Conservation (phyloP, 2,113 vertebrate species). For the Megaceryle maxima region DNA sequence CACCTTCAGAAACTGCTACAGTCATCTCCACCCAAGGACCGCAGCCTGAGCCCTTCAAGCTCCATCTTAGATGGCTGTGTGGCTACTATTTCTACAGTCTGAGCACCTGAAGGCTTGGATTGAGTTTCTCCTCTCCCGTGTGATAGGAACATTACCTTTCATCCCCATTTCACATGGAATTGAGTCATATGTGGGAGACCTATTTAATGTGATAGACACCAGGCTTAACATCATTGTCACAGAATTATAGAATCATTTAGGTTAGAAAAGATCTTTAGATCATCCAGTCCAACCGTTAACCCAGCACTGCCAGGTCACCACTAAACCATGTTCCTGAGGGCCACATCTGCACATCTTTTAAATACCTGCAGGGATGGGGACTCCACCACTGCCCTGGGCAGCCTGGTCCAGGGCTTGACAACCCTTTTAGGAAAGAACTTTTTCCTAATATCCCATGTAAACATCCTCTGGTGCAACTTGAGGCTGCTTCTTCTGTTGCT, state of each 20-base stretch:
- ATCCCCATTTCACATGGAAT: not conserved
- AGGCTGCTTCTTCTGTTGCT: not conserved
- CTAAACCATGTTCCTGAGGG: not conserved
- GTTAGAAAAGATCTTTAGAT: not conserved
- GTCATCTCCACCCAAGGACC: not conserved
- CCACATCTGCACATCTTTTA: not conserved
- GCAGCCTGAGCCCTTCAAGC: not conserved
- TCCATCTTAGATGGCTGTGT: not conserved
- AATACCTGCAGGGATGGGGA: not conserved
- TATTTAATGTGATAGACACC: not conserved
- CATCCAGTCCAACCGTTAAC: not conserved
- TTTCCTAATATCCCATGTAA: not conserved
- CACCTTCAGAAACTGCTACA: not conserved
- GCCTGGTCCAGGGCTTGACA: not conserved
- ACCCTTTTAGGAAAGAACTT: not conserved
- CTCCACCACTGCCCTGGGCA: not conserved
- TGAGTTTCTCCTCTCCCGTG: not conserved
- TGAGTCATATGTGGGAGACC: not conserved
- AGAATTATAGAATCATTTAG: not conserved
- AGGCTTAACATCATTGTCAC: not conserved
- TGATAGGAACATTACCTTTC: not conserved
- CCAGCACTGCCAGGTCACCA: not conserved
- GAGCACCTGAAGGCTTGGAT: not conserved
- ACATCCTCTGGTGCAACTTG: not conserved
- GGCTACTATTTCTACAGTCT: not conserved